Evolutionary conservation across 2,797 vertebrate genomes (phyloP).

Genomic region (Molossus alvarezi): DNA sequence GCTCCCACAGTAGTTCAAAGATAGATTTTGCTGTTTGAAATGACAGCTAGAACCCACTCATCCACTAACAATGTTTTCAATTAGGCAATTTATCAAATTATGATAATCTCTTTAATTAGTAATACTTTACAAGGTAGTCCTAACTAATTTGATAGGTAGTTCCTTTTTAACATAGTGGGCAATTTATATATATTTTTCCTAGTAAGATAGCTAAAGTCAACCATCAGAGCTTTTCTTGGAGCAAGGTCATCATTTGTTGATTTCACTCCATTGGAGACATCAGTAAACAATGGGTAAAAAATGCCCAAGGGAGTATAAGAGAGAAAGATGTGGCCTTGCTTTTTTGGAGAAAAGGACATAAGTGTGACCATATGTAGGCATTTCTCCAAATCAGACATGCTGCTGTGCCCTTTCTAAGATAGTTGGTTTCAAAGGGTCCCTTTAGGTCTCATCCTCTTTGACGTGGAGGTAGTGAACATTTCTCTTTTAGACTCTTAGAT

Average conservation of each 20-base stretch:
- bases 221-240: background rate
- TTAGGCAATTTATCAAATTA: constrained; percentile 16
- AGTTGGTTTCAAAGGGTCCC: background rate
- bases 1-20: constrained; percentile 38
- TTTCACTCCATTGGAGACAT: background rate
- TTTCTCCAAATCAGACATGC: background rate
- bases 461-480: background rate
- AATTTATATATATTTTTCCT: background rate
- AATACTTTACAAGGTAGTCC: background rate
- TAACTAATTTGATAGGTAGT: background rate
- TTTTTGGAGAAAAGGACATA: background rate
- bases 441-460: background rate
- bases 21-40: constrained; percentile 39
- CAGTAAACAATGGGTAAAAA: constrained; percentile 21
- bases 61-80: background rate
- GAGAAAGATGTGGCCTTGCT: background rate
- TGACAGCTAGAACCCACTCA: background rate
- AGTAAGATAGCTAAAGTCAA: constrained; percentile 16
- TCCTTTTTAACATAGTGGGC: background rate
- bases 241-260: constrained; percentile 22
- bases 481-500: background rate
- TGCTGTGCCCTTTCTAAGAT: background rate
- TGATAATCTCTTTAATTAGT: constrained; percentile 23
- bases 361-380: background rate
- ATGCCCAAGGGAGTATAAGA: background rate